These are phyloP conservation scores for Nasalis larvatus DNA, from an alignment of 2,113 vertebrate species.

Conservation along the genomic window DNA sequence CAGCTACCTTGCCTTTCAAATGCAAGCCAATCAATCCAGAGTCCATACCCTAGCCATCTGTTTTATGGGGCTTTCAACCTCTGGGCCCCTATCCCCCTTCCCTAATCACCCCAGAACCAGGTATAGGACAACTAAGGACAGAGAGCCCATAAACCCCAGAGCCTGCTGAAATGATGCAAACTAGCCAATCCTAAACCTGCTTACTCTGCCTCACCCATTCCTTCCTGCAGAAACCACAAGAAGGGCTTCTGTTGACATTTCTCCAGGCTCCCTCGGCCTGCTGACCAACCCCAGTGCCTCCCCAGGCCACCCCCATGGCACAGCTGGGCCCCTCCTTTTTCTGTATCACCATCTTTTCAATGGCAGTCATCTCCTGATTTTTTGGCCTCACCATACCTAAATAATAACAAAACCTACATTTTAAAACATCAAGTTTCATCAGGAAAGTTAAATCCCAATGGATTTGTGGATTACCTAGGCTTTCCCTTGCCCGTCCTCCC, in stretches of 20 bases:
- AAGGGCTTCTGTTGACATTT: neutral
- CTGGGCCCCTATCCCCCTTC: neutral
- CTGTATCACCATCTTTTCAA: neutral
- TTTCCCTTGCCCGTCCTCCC: neutral
- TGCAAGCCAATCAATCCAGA: neutral
- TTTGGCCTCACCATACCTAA: neutral
- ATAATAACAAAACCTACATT: neutral
- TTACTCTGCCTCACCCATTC: neutral
- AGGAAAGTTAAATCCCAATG: neutral
- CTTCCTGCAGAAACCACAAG: neutral
- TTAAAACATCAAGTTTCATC: neutral
- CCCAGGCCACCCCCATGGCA: fast-evolving
- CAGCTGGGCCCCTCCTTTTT: neutral
- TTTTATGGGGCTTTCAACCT: neutral
- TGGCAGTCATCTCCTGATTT: neutral
- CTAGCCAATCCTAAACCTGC: neutral
- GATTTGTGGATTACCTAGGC: neutral
- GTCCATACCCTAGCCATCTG: neutral
- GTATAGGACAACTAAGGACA: neutral
- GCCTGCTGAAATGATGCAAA: neutral
- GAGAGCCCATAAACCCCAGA: neutral
- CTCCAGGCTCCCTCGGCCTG: neutral
- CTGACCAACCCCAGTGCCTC: neutral
- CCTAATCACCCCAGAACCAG: neutral
- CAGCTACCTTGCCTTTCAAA: neutral